Base-by-base conservation (phyloP, 2,113 vertebrate species). In the Rousettus leschenaultii region DNA sequence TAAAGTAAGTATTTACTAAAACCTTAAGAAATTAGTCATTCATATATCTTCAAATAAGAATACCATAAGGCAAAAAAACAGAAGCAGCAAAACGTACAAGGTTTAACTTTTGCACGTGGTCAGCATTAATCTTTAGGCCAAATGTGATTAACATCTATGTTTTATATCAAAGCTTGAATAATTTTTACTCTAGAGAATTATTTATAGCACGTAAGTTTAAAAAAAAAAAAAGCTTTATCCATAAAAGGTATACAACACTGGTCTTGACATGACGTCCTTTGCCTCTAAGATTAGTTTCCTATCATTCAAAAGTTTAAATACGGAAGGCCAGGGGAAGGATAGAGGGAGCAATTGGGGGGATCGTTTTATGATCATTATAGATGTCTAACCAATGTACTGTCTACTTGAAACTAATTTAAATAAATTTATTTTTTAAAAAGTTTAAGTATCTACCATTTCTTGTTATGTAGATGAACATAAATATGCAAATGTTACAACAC, bases 381-480 rank as follows among this genome's bases (percentile, higher is more conserved):
- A 51, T 51, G 51, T 51, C 51, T 51, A 51, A 51, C 15, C 51
- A 51, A 51, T 16, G 51, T 51, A 51, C 51, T 16, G 15, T 16
- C 13, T 1, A 16, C 51, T 18, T 51, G 51, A 51, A 51, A 16
- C 14, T 51, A 51, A 51, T 51, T 51, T 48, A 14, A 14, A 48
- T 14, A 48, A 48, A 15, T 51, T 16, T 51, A 51, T 51, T 51
- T 51, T 45, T 83, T 40, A 82, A 70, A 80, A 92, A 65, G 45
- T 70, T 92, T 86, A 96, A 53, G 12, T 85, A 87, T 45, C 70
- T 89, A 71, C 15, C 43, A 91, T 66, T 94, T 85, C 33, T 90
- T 53, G 16, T 92, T 77, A 91, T 3, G 4, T 14, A 74, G 11
- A 75, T 86, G 6, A 10, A 77, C 48, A 40, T 38, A 84, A 73